Evolutionary conservation across 2,113 vertebrate genomes (phyloP).

Genomic region (Xenotilapia longispinis): DNA sequence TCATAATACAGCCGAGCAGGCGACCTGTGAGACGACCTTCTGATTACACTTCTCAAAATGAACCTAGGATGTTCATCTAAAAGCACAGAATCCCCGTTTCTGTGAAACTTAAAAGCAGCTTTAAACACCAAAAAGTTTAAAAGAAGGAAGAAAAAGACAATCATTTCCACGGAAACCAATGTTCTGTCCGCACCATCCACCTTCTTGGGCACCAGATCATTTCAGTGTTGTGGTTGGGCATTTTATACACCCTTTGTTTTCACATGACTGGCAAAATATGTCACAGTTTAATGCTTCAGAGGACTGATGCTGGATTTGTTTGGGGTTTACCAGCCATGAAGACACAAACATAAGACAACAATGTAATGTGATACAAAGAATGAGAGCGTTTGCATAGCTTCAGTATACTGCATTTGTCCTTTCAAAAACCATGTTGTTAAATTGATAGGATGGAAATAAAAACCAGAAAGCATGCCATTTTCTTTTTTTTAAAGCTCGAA

Average conservation of each 20-base stretch:
- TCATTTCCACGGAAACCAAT: background rate
- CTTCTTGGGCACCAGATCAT: background rate
- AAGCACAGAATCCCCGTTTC: background rate
- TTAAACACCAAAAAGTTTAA: background rate
- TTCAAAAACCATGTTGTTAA: background rate
- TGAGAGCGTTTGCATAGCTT: background rate
- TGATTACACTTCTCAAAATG: background rate
- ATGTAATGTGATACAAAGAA: slow-evolving; percentile 28
- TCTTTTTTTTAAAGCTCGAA: background rate
- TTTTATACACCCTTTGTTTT: slow-evolving; percentile 59
- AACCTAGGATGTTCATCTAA: background rate
- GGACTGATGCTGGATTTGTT: slow-evolving; percentile 41
- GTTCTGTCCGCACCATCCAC: background rate
- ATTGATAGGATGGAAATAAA: background rate
- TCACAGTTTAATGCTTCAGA: slow-evolving; percentile 61
- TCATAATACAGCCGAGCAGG: background rate
- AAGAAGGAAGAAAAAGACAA: background rate
- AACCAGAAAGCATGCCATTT: rapidly evolving
- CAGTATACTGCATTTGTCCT: background rate
- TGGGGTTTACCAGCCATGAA: slow-evolving; percentile 49
- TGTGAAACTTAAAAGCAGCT: background rate
- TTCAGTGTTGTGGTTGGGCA: slow-evolving; percentile 15
- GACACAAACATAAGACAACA: slow-evolving; percentile 41
- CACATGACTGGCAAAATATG: slow-evolving; percentile 65
- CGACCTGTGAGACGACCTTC: background rate